These are phyloP conservation scores for Boleophthalmus pectinirostris DNA, from an alignment of 2,113 vertebrate genomes.

Conservation along the genomic window DNA sequence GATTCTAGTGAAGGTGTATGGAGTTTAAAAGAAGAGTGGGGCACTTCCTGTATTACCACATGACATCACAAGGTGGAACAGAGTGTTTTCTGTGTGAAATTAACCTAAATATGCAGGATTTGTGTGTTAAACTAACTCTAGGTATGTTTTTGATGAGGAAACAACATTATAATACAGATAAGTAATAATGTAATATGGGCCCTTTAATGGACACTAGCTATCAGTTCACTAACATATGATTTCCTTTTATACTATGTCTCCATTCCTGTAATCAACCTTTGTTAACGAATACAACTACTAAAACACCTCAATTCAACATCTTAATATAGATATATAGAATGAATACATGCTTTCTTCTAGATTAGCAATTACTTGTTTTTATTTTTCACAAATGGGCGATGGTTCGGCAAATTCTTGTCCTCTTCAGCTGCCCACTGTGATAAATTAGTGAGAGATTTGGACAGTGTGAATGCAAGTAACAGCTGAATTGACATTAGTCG, in stretches of 20 bases:
- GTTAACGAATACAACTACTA: neutral
- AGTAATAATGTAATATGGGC: no score
- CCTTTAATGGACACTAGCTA: neutral
- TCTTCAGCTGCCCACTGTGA: slow-evolving; percentile 51
- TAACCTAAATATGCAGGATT: no score
- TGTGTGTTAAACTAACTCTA: no score
- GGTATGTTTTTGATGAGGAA: no score
- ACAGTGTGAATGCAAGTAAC: slow-evolving; percentile 57
- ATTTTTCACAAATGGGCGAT: neutral
- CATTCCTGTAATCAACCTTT: neutral
- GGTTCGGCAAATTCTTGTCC: slow-evolving; percentile 10
- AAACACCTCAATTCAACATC: neutral
- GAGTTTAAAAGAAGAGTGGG: no score
- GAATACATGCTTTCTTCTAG: slow-evolving; percentile 15
- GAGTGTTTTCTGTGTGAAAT: no score
- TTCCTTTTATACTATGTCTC: neutral
- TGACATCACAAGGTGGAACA: no score
- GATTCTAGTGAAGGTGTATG: no score
- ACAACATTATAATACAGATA: no score
- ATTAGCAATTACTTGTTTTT: no score
- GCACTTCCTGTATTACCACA: no score
- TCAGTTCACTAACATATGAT: neutral
- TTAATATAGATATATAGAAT: neutral
- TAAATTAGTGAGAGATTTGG: slow-evolving; percentile 62
- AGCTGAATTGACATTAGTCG: slow-evolving; percentile 60